Evolutionary conservation across 2,113 vertebrate species (phyloP).

Genomic region (Engystomops pustulosus): DNA sequence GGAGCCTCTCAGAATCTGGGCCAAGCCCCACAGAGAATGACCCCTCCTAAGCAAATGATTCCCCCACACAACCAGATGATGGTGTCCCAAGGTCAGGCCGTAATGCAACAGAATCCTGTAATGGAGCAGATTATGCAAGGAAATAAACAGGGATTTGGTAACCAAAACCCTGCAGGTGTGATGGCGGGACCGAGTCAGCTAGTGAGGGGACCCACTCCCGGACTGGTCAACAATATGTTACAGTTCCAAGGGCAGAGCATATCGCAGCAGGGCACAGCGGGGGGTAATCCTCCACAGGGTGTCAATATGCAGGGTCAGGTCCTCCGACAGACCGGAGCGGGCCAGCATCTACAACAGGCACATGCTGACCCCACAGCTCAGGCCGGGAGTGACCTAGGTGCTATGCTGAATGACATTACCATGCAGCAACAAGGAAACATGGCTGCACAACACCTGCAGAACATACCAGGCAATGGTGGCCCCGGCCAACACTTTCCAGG

Average conservation of each 20-base stretch:
- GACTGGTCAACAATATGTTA: conserved; percentile 87
- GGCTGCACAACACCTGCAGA: conserved; percentile 91
- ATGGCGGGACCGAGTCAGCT: conserved; percentile 88
- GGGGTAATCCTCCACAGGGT: conserved; percentile 88
- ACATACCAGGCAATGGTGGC: conserved; percentile 81
- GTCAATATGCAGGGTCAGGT: conserved; percentile 92
- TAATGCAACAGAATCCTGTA: conserved; percentile 91
- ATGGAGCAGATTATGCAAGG: conserved; percentile 97
- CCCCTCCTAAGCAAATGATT: conserved; percentile 96
- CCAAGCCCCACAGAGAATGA: conserved; percentile 90
- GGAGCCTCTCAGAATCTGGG: conserved; percentile 82
- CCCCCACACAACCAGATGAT: conserved; percentile 92
- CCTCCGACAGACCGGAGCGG: conserved; percentile 81
- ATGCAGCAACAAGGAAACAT: conserved; percentile 88
- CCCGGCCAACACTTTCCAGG: conserved; percentile 86
- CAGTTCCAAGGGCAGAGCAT: conserved; percentile 88
- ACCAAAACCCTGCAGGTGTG: conserved; percentile 85
- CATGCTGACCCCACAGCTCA: conserved; percentile 80
- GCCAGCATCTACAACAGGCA: conserved; percentile 85
- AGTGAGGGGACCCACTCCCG: conserved; percentile 93
- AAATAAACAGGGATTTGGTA: conserved; percentile 91
- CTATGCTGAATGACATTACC: conserved; percentile 92
- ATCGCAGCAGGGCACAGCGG: conserved; percentile 85
- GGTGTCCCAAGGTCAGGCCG: conserved; percentile 89
- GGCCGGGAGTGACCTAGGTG: conserved; percentile 76